Evolutionary conservation across 2,888 invertebrate genomes (phyloP), one percentile per base, ranked within the genome.

Genomic region (Laothoe populi): DNA sequence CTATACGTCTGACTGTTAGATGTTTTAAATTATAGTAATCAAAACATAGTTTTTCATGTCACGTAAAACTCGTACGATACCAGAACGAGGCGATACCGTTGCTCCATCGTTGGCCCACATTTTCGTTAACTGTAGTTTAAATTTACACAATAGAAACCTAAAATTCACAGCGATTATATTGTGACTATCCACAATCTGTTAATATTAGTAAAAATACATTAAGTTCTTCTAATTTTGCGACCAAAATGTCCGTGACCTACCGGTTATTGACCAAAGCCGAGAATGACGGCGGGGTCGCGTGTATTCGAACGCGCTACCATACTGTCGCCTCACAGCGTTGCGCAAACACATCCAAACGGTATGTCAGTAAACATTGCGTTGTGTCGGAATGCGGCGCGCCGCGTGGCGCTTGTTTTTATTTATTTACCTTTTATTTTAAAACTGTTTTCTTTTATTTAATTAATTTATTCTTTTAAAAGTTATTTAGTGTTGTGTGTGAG

Each of bases 331-430:
- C 31, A 35, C 53, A 35, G 19, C 31, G 19, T 31, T 35, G 31
- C 11, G 53, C 53, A 19, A 23, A 13, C 53, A 35, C 53, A 16
- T 53, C 31, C 4, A 38, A 38, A 38, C 35, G 35, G 19, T 35
- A 53, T 19, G 53, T 35, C 53, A 53, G 53, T 53, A 31, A 53
- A 19, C 31, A 53, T 53, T 53, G 31, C 4, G 53, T 19, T 53
- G 19, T 11, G 19, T 35, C 19, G 26, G 53, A 19, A 11, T 35
- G 31, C 53, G 53, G 4, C 19, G 44, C 45, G 42, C 8, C 26
- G 26, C 31, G 44, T 31, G 44, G 26, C 45, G 45, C 59, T 59
- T 59, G 13, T 23, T 45, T 59, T 23, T 45, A 13, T 11, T 46
- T 46, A 57, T 57, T 57, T 57, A 11, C 38, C 5, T 23, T 21